Percentiles rank a stretch among this genome's conserved stretches.
Conservation (phyloP, 2,888 invertebrate genomes). For the Doris montereyensis region DNA sequence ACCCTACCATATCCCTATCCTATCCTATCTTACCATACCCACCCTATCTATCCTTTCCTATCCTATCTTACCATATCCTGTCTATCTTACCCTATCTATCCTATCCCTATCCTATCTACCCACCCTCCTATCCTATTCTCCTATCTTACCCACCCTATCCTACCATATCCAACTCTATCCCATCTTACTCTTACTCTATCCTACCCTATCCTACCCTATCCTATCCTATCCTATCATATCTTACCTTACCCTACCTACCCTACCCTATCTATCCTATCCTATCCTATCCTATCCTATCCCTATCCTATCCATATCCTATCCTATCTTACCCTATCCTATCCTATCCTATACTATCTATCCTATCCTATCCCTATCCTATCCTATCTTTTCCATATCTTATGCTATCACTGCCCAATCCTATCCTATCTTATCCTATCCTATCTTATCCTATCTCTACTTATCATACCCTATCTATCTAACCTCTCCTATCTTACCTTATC, state of each 20-base stretch:
- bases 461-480: too few species aligned
- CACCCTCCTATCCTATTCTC: constrained; percentile 4
- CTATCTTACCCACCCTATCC: constrained; percentile 1
- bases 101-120: neutral
- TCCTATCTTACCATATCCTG: neutral
- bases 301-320: neutral
- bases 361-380: constrained; percentile 23
- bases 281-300: neutral
- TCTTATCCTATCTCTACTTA: neutral
- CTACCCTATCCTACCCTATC: constrained; percentile 13
- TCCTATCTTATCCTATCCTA: too few species aligned
- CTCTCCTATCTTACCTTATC: neutral
- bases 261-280: constrained; percentile 10
- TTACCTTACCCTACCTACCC: neutral
- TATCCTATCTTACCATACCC: neutral
- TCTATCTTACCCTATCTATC: neutral
- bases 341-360: constrained; percentile 19
- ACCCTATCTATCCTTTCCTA: neutral
- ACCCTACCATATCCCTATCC: neutral
- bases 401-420: constrained; percentile 1
- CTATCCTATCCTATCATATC: constrained; percentile 21
- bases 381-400: constrained; percentile 20
- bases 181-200: constrained; percentile 1
- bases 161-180: constrained; percentile 6
- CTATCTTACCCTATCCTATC: neutral